Evolutionary conservation across 2,888 invertebrate genomes (phyloP).

Genomic region (Oscheius myriophilus): DNA sequence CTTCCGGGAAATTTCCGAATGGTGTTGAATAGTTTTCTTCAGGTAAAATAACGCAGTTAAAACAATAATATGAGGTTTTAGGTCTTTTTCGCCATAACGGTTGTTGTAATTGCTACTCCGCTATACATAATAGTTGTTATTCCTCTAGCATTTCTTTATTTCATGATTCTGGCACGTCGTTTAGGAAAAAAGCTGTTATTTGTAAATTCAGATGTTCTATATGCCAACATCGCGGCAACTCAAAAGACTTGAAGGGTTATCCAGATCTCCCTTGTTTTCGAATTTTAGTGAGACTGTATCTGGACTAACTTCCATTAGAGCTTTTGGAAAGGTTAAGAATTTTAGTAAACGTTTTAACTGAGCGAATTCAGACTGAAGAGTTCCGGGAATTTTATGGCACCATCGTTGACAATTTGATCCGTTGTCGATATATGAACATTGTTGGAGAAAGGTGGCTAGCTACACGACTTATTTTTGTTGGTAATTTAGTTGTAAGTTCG

Average conservation of each 20-base stretch:
- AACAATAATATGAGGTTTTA: no score
- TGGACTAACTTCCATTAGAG: conserved; percentile 61
- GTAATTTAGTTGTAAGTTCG: conserved; percentile 84
- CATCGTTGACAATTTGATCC: conserved; percentile 43
- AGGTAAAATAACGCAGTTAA: conserved; percentile 37
- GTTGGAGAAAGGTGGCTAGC: conserved; percentile 82
- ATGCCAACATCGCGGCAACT: conserved; percentile 88
- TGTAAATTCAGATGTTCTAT: conserved; percentile 83
- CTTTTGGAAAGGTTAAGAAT: conserved; percentile 45
- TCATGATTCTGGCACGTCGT: conserved; percentile 55
- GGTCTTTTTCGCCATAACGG: no score
- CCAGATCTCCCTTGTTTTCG: conserved; percentile 68
- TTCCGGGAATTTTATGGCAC: neutral
- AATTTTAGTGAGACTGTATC: conserved; percentile 67
- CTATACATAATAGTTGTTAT: conserved; percentile 63
- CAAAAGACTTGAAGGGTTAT: conserved; percentile 68
- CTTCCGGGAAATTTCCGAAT: conserved; percentile 67
- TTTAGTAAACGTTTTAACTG: neutral
- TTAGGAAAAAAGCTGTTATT: neutral
- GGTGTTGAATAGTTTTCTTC: conserved; percentile 63
- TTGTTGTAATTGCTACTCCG: conserved; percentile 62
- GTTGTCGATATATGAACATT: conserved; percentile 56
- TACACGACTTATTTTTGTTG: conserved; percentile 91
- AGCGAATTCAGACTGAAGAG: conserved; percentile 1
- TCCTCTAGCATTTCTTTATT: conserved; percentile 62